Evolutionary conservation across 2,888 invertebrate species (phyloP), one percentile per base, ranked within the genome.

Genomic region (Ectemnius cavifrons): DNA sequence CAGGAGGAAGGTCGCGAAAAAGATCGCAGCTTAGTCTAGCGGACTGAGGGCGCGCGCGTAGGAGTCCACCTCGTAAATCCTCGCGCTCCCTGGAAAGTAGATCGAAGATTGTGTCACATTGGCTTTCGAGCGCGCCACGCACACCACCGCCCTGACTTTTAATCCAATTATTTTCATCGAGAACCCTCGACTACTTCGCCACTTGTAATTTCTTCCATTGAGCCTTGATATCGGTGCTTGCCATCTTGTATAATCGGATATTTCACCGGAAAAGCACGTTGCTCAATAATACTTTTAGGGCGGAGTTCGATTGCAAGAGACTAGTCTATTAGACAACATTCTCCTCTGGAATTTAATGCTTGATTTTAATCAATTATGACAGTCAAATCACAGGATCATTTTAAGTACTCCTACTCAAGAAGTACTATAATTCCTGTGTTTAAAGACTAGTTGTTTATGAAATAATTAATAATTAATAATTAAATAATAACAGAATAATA

Each of bases 51-150:
- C 16, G 14, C n/a, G 47, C 68, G 73, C 70, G 77, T 74, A 75
- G 81, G 81, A 81, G 80, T 73, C 61, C 71, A 62, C 75, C 70
- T 79, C 77, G 77, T 82, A 81, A 81, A 82, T 81, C 75, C 52
- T 82, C 73, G 45, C 64, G 77, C 59, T 63, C 49, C 64, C 68
- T 67, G 63, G 69, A 73, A 81, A 79, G 79, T 68, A 79, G 81
- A 81, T 81, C 79, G 66, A 73, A 82, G 82, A 82, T 81, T 82
- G 74, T 64, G 82, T 79, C 82, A 61, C 67, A 68, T 76, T 79
- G 74, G 23, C 62, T 71, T 76, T 60, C 69, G 66, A 62, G 46
- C 65, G 65, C 56, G 57, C 67, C 56, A 28, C 68, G 64, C 23
- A 37, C 37, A 37, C 37, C 37, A 63, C 60, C 65, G 72, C 73